phyloP scores from a whole-genome alignment of 2,797 vertebrate species.

The Lithobates sylvaticus region DNA sequence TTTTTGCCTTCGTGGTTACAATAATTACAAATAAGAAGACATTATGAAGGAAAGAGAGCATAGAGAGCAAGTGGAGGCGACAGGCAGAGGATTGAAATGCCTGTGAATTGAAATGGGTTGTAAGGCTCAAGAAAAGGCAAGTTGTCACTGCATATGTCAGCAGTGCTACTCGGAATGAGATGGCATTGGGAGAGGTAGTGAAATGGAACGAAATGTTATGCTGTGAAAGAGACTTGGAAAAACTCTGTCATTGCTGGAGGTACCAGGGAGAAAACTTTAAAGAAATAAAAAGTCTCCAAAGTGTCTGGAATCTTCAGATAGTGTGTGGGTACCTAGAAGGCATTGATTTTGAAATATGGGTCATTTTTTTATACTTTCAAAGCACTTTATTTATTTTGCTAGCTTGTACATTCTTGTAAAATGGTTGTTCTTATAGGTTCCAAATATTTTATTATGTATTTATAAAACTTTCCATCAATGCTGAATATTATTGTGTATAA shows the following conservation, averaged over 20 bases:
- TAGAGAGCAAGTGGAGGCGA: constrained; percentile 26
- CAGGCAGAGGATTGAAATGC: constrained; percentile 48
- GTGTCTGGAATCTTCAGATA: constrained; percentile 44
- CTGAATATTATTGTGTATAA: neutral
- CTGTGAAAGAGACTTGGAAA: constrained; percentile 37
- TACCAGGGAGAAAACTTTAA: constrained; percentile 22
- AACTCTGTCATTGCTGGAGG: constrained; percentile 41
- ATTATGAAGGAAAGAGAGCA: constrained; percentile 33
- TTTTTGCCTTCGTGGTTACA: constrained; percentile 44
- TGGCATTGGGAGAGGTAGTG: constrained; percentile 50
- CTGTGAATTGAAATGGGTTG: constrained; percentile 59
- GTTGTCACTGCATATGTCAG: constrained; percentile 61
- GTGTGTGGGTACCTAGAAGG: neutral
- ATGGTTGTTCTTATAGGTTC: neutral
- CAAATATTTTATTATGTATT: neutral
- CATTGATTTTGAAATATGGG: neutral
- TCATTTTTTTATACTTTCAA: neutral
- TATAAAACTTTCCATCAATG: neutral
- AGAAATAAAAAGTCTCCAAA: constrained; percentile 23
- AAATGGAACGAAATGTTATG: constrained; percentile 55
- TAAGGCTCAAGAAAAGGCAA: constrained; percentile 59
- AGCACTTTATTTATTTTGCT: neutral
- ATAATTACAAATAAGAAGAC: constrained; percentile 56
- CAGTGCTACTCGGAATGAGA: constrained; percentile 57
- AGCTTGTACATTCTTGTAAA: constrained; percentile 13